Base-by-base conservation (phyloP, 2,888 invertebrate genomes). In the Lycaena phlaeas region DNA sequence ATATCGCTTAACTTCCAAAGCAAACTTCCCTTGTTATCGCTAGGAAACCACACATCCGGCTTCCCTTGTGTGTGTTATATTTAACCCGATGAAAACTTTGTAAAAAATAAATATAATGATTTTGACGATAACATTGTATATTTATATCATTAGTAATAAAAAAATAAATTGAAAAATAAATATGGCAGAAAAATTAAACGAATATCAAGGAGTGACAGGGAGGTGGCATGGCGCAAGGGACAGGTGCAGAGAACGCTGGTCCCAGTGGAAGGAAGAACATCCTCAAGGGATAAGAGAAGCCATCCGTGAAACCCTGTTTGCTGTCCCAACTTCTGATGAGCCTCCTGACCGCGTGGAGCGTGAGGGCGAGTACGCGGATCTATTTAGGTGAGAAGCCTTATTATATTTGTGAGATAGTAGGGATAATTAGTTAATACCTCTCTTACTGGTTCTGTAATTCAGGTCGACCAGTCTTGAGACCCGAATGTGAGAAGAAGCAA, bases 161-260 rank as follows among this genome's bases (percentile, higher is more conserved):
- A 15, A 5, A 4, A 27, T 38, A 30, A 36, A 10, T 34, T 36
- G 22, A 28, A 28, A n/a, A 26, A 29, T 46, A 42, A 67, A 52
- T 51, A 90, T 90, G 90, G 90, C 90, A 59, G 93, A 94, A 51
- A 94, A 94, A 67, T 69, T 94, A 40, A 88, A 92, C 57, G 91
- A 92, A 53, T 94, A 94, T 64, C 90, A 93, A 64, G 94, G 94
- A 0, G 73, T 89, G 38, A 69, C 89, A 1, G 94, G 94, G 4
- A 86, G 92, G 14, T 63, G 91, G 17, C 94, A 94, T 59, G 86
- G 86, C 12, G 78, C 87, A 46, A 85, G 91, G 34, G 92, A 93
- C 49, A 81, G 81, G 41, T 76, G 89, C 26, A 87, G 86, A 41
- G 91, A 90, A 59, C 85, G 86, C 45, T 89, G 87, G 86, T 63